A percentile compares a stretch with the other conserved stretches of the same genome.
Evolutionary conservation across 2,888 invertebrate genomes (phyloP).

Genomic region (Carpatolechia fugitivella): DNA sequence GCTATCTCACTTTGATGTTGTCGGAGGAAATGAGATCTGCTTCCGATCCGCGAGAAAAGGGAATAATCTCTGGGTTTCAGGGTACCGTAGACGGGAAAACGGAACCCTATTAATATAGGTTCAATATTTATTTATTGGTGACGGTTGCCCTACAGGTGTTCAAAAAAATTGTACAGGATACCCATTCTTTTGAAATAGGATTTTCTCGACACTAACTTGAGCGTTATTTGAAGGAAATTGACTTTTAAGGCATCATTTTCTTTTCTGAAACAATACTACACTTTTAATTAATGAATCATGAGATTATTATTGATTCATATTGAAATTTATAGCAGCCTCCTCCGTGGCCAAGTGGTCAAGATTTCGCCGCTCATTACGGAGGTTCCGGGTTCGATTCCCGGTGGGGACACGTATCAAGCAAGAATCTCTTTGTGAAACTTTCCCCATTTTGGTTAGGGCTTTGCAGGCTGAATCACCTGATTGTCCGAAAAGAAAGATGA

Average conservation of each 20-base stretch:
- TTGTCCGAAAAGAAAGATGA: no score
- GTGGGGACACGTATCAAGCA: no score
- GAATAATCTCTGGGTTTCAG: slow-evolving; percentile 70
- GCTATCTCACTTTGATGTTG: slow-evolving; percentile 78
- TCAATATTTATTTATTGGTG: slow-evolving; percentile 49
- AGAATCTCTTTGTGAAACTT: no score
- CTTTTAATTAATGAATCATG: no score
- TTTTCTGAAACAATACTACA: not conserved
- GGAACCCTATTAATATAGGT: slow-evolving; percentile 51
- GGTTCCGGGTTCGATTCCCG: no score
- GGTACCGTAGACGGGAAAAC: slow-evolving; percentile 50
- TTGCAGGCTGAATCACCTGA: no score
- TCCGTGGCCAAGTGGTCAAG: no score
- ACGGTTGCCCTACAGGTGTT: slow-evolving; percentile 4
- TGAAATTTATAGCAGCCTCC: no score
- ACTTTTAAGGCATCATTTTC: not conserved
- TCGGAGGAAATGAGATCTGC: slow-evolving; percentile 77
- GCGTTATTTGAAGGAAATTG: slow-evolving; percentile 2
- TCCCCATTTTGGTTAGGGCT: no score
- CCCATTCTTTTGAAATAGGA: slow-evolving; percentile 6
- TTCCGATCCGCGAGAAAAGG: slow-evolving; percentile 73
- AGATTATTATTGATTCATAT: no score
- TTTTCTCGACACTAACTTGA: not conserved
- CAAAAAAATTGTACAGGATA: not conserved
- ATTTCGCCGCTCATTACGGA: no score